Base-by-base conservation (phyloP, 2,113 vertebrate genomes). In the human region DNA sequence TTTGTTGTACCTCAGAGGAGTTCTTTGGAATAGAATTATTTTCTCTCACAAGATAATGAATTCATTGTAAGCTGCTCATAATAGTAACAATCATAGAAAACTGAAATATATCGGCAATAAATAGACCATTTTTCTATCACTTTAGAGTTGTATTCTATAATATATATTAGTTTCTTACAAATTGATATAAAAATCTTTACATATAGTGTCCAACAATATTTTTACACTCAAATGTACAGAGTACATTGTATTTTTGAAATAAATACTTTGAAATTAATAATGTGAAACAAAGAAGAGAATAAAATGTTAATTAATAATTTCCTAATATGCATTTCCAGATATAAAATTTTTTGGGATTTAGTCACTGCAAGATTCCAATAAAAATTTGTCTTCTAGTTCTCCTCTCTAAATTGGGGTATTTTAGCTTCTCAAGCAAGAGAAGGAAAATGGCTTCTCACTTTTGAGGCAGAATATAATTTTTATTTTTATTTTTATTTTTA, bases 1-100 rank as follows among this genome's bases (percentile, higher is more conserved):
- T 93, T 97, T 97, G 55, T 83, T 97, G 0, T 80, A 93, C 93
- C 94, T 98, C 97, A 96, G 48, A 98, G 97, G 92, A 98, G 48
- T 95, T 91, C 55, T 95, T 98, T 97, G 93, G 76, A 97, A 79
- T 50, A 97, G 61, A 78, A 85, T 79, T 38, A 90, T 94, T 98
- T 98, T 97, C 93, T 94, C 97, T 98, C 72, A 81, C 79, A 89
- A 97, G 38, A 81, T 96, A 96, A 94, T 66, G n/a, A 98, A 92
- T 94, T 88, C 92, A 83, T 81, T 57, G 40, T 92, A 96, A 96
- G 22, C 72, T 83, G 98, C 43, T 81, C 72, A 4, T 92, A 93
- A 79, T 57, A 3, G n/a, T 50, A 66, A 83, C 97, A 92, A 38
- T 18, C 86, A 80, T 14, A 82, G 38, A 48, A 76, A 81, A 70